Evolutionary conservation across 1,140 invertebrate genomes (phyloP).

Genomic region (Drosophila nigromelanica): DNA sequence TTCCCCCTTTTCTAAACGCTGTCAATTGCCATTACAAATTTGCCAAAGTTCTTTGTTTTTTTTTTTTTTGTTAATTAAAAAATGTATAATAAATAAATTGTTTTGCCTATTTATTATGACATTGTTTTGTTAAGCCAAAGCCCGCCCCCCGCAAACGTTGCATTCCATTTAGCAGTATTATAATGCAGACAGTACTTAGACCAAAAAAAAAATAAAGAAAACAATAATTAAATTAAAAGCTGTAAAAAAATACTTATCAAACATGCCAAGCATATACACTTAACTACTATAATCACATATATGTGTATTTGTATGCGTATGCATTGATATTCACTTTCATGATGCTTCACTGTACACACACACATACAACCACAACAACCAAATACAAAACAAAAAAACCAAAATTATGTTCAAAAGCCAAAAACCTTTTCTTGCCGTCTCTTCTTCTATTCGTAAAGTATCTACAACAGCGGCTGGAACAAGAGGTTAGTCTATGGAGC

Average conservation of each 20-base stretch:
- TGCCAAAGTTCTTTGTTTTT: conserved; percentile 50
- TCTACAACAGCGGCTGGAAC: conserved; percentile 77
- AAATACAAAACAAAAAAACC: conserved; percentile 31
- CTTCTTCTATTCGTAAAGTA: conserved; percentile 78
- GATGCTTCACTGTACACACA: conserved; percentile 68
- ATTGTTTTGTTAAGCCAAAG: conserved; percentile 29
- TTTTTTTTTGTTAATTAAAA: conserved; percentile 37
- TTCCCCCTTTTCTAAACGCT: conserved; percentile 16
- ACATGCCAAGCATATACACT: conserved; percentile 67
- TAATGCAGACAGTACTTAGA: conserved; percentile 60
- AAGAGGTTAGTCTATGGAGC: conserved; percentile 74
- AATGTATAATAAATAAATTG: conserved; percentile 27
- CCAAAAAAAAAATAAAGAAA: conserved; percentile 15
- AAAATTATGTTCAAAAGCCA: conserved; percentile 60
- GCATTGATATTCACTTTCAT: conserved; percentile 44
- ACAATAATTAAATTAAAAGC: conserved; percentile 28
- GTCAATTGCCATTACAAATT: conserved; percentile 62
- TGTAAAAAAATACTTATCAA: conserved; percentile 32
- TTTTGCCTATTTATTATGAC: conserved; percentile 44
- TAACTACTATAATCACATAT: conserved; percentile 48
- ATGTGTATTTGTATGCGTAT: conserved; percentile 27
- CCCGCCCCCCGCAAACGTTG: conserved; percentile 23
- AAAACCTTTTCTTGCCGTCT: conserved; percentile 77
- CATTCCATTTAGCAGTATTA: conserved; percentile 75
- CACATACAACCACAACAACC: conserved; percentile 30